A percentile compares a stretch with the other conserved stretches of the same genome.
Evolutionary conservation across 2,113 vertebrate species (phyloP).

Genomic region (Nannospalax galili): DNA sequence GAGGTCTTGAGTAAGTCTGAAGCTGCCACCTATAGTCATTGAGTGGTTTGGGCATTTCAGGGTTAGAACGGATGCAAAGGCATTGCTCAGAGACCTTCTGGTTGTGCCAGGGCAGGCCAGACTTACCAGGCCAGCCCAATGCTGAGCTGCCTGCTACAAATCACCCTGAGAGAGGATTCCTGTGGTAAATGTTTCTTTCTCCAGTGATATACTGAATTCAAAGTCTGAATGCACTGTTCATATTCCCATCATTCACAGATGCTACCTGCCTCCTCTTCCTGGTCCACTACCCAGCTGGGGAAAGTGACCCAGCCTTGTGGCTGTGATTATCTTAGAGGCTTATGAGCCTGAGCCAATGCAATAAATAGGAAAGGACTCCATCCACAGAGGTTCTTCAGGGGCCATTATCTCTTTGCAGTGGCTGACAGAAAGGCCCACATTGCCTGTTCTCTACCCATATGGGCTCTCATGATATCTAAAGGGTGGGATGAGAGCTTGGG

Average conservation of each 20-base stretch:
- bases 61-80: not conserved
- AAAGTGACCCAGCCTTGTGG: too few species aligned
- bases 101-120: not conserved
- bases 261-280: not conserved
- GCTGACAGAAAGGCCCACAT: not conserved
- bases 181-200: not conserved
- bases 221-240: rapidly evolving
- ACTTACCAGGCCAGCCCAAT: not conserved
- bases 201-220: rapidly evolving
- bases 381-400: not conserved
- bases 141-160: not conserved
- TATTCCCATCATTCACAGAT: not conserved
- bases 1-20: not conserved
- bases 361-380: not conserved
- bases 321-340: rapidly evolving
- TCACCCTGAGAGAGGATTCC: not conserved
- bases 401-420: too few species aligned
- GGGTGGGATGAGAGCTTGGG: not conserved
- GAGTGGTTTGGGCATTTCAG: not conserved
- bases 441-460: not conserved
- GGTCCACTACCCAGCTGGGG: not conserved
- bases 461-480: not conserved
- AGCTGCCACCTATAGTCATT: too few species aligned
- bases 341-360: not conserved
- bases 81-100: not conserved